Conservation (phyloP, 2,888 invertebrate species). For the Spisula solida region DNA sequence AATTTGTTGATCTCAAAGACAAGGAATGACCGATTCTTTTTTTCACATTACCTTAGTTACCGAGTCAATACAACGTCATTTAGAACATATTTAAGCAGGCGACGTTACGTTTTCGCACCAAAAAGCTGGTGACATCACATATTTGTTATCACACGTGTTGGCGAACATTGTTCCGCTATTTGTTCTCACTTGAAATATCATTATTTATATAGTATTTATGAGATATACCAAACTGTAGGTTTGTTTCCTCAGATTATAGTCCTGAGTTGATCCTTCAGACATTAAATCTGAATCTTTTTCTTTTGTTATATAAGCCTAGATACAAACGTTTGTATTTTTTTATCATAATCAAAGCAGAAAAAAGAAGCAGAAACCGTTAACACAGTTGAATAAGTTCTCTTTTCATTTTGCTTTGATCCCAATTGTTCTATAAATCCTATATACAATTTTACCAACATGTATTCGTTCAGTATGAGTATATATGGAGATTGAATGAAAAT, state of each 20-base stretch:
- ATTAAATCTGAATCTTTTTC: background rate
- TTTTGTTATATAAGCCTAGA: background rate
- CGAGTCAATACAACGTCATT: too few species aligned
- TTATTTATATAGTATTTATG: too few species aligned
- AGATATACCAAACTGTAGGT: too few species aligned
- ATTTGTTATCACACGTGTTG: too few species aligned
- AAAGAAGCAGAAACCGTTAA: background rate
- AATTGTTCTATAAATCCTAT: background rate
- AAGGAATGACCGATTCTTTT: too few species aligned
- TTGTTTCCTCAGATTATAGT: background rate
- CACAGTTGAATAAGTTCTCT: background rate
- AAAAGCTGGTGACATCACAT: too few species aligned
- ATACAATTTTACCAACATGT: conserved; percentile 3
- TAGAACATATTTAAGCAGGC: too few species aligned
- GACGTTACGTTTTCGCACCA: too few species aligned
- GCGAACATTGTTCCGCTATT: too few species aligned
- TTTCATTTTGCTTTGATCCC: background rate
- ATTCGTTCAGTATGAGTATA: background rate
- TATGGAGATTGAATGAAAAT: background rate
- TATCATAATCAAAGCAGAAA: background rate
- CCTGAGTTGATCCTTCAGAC: background rate
- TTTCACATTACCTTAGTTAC: too few species aligned
- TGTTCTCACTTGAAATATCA: too few species aligned
- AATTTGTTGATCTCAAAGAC: too few species aligned
- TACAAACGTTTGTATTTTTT: background rate